Percentiles rank a stretch among this genome's conserved stretches.
Evolutionary conservation across 2,888 invertebrate genomes (phyloP).

Genomic region (Muschampia plurimacula): DNA sequence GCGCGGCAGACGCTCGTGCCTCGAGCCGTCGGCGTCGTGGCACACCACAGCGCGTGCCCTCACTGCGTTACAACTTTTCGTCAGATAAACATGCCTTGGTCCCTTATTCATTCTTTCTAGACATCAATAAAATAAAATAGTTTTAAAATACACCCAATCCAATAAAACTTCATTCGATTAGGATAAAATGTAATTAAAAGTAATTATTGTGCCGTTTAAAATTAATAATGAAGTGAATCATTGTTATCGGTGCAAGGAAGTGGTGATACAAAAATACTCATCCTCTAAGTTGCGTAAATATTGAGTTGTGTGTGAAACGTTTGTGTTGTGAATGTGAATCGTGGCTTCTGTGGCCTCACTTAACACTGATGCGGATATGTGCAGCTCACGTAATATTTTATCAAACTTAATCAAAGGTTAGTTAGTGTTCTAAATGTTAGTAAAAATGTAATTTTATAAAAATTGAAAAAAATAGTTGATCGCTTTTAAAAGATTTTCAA

Average conservation of each 20-base stretch:
- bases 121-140: neutral
- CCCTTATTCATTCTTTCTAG: neutral
- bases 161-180: neutral
- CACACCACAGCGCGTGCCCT: constrained; percentile 38
- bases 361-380: constrained; percentile 20
- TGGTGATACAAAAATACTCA: constrained; percentile 40
- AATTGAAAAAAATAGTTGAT: too few relatives aligned
- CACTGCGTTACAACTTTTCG: constrained; percentile 10
- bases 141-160: neutral
- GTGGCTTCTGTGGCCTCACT: constrained; percentile 40
- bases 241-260: constrained; percentile 28
- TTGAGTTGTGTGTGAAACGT: constrained; percentile 38
- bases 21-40: neutral
- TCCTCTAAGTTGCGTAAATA: constrained; percentile 31
- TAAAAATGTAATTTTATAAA: too few relatives aligned
- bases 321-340: constrained; percentile 40
- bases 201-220: neutral
- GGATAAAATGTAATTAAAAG: neutral
- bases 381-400: constrained; percentile 7
- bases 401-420: neutral
- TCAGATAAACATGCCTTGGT: constrained; percentile 8
- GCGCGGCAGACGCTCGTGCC: constrained; percentile 58
- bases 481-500: too few relatives aligned
- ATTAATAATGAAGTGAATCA: constrained; percentile 19
- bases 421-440: neutral